A percentile compares a stretch with the other conserved stretches of the same genome.
Evolutionary conservation across 2,113 vertebrate species (phyloP).

Genomic region (Apistogramma diplotaenia): DNA sequence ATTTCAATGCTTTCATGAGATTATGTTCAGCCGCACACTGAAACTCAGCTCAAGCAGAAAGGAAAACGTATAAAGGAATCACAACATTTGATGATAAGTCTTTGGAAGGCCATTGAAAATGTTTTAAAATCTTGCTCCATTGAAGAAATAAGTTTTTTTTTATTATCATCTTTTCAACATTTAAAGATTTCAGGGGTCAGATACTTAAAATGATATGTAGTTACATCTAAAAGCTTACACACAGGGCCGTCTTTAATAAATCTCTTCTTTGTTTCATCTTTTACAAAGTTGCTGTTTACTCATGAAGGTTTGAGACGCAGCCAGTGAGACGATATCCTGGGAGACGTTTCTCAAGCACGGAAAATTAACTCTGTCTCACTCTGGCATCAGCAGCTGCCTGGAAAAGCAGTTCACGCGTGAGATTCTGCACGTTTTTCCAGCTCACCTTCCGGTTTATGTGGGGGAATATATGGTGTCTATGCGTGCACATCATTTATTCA

Average conservation of each 20-base stretch:
- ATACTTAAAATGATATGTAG: too few species aligned
- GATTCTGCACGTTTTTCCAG: not conserved
- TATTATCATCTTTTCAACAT: not conserved
- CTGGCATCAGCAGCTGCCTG: not conserved
- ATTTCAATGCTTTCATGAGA: not conserved
- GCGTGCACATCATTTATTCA: not conserved
- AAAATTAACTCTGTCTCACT: not conserved
- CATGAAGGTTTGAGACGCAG: not conserved
- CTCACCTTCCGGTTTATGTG: not conserved
- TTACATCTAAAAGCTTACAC: not conserved
- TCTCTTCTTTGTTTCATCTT: not conserved
- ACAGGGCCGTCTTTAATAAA: not conserved
- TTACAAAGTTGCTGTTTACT: not conserved
- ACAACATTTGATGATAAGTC: not conserved
- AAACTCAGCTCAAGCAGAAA: not conserved
- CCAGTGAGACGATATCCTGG: not conserved
- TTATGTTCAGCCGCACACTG: not conserved
- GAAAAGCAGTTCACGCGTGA: not conserved
- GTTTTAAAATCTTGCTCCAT: not conserved
- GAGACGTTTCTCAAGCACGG: not conserved
- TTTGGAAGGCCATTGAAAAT: not conserved
- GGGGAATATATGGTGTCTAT: not conserved
- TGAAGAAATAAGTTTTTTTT: not conserved
- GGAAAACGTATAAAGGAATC: not conserved
- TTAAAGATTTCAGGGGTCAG: too few species aligned